Evolutionary conservation across 2,797 vertebrate species (phyloP), one percentile per base, ranked within the genome.

Genomic region (Bovichtus diacanthus): DNA sequence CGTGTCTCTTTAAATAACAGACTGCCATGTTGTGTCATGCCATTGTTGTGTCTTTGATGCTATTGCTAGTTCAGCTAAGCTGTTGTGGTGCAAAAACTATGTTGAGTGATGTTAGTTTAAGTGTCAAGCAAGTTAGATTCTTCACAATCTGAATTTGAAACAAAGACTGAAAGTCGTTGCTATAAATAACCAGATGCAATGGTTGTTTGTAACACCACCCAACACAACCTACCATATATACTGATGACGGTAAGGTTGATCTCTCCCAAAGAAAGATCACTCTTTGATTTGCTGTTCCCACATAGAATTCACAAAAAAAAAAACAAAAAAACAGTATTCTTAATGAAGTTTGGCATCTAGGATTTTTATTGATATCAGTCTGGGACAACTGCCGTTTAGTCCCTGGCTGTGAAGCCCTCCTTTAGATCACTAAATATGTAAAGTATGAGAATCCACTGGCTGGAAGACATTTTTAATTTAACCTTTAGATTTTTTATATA

Each of bases 51-150:
- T 68, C n/a, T 56, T 9, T 76, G 46, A 58, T 46, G 41, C 31
- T 43, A 15, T 71, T 67, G 55, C 60, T 50, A 18, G 27, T 64
- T 81, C 39, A 69, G 63, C 74, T 56, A 19, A 68, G 27, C 61
- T 50, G 27, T 27, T 50, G 36, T 13, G 25, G 21, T 54, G 51
- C 6, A 47, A 67, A 4, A 49, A 34, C n/a, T 55, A 10, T 44
- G 23, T 12, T 29, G 21, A 38, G 39, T 31, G 75, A 47, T 36
- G 39, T 47, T 21, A 36, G 19, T 21, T 12, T 62, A 44, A 64
- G 34, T 65, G 23, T 55, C 31, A 60, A 3, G 12, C 19, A 18
- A 11, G 21, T 27, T n/a, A 16, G 3, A 16, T 63, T 62, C 23
- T 38, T 29, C 58, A 49, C 47, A 60, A 12, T 29, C 34, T 34